Percentiles rank a stretch among this genome's conserved stretches.
Conservation (phyloP, 2,113 vertebrate genomes). For the Oryzias woworae region DNA sequence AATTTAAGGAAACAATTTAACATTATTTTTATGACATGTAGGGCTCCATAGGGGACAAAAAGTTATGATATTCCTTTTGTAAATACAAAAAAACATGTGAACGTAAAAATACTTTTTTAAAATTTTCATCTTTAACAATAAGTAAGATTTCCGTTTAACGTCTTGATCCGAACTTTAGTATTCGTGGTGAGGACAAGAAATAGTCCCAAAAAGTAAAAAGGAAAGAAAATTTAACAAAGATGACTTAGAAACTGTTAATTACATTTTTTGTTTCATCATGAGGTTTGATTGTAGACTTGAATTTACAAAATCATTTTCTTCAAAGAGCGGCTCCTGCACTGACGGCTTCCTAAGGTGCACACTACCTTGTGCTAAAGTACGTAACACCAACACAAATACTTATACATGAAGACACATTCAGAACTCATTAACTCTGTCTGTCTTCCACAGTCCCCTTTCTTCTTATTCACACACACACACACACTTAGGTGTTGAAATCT, state of each 20-base stretch:
- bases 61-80: no score
- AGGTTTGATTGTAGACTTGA: neutral
- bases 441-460: slow-evolving; percentile 28
- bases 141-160: no score
- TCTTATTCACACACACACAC: slow-evolving; percentile 6
- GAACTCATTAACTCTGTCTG: slow-evolving; percentile 57
- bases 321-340: slow-evolving; percentile 1
- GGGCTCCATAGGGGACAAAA: no score
- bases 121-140: no score
- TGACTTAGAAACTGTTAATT: neutral
- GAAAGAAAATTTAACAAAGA: no score
- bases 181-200: no score
- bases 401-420: slow-evolving; percentile 56
- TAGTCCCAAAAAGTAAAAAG: no score
- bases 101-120: no score
- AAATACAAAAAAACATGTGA: no score
- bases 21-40: no score
- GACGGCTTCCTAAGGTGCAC: slow-evolving; percentile 24
- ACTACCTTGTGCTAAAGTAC: slow-evolving; percentile 14
- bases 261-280: neutral
- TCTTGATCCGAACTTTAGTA: no score
- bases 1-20: no score
- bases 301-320: slow-evolving; percentile 4
- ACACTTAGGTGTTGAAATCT: slow-evolving; percentile 52
- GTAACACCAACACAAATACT: slow-evolving; percentile 49